Base-by-base conservation (phyloP, 2,113 vertebrate genomes). In the Triplophysa dalaica region DNA sequence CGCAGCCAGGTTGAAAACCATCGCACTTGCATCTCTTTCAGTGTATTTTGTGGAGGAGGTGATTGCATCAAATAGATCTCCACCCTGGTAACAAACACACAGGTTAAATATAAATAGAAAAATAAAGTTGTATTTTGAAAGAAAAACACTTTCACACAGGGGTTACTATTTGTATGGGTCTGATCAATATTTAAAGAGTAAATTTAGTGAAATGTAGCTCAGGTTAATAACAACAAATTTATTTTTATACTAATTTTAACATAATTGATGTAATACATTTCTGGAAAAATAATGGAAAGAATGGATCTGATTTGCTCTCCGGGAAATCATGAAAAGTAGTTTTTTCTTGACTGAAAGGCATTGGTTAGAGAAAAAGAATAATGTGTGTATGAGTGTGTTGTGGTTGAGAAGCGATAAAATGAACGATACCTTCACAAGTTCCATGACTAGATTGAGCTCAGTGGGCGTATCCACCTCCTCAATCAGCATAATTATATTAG, bases 21-120 rank as follows among this genome's bases (percentile, higher is more conserved):
- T 98, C 64, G 94, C 89, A 6, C 95, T 94, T 66, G 96, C 98
- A 2, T 98, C 96, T 78, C 94, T 88, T 89, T 99, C 98, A 0
- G 98, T 99, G 76, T 99, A 99, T 86, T 97, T 98, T 56, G 95
- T 95, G 0, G 95, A 99, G 76, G 97, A 97, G 38, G 97, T 99
- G 88, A 99, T 99, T 66, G 98, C 94, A 70, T 99, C 97, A 5
- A 99, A 99, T 29, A 99, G 89, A 85, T 99, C 98, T 65, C 98
- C 98, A 75, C 97, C 97, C 98, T 99, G 73, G 56, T 24, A 26
- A 81, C 45, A 16, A 13, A 77, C 41, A 50, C 69, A 21, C n/a
- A 22, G 4, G 54, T 41, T 19, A 17, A 9, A 9, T 60, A 29
- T 21, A 3, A 58, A 17, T 5, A 58, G 14, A n/a, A 58, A 58